Evolutionary conservation across 1,140 invertebrate genomes (phyloP).

Genomic region (Kradibia gibbosae): DNA sequence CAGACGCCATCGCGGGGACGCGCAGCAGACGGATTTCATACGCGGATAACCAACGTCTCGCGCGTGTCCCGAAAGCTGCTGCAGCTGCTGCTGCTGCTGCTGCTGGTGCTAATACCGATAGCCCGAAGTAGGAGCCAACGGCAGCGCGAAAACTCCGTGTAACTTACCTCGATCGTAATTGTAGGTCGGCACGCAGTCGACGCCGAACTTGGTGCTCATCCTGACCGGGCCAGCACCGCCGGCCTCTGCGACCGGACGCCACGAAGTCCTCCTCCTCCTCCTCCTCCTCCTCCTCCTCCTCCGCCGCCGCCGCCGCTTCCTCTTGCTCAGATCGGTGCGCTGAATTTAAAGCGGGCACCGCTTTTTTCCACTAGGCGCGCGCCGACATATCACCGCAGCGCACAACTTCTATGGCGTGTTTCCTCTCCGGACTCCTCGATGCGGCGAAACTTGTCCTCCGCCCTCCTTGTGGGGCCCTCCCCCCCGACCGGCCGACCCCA

Average conservation of each 20-base stretch:
- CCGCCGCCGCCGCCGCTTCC: background rate
- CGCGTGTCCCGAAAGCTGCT: background rate
- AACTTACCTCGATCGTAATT: conserved; percentile 42
- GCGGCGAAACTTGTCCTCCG: conserved; percentile 3
- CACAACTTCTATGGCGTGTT: background rate
- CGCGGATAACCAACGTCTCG: conserved; percentile 43
- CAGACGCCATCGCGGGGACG: conserved; percentile 68
- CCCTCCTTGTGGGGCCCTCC: no score
- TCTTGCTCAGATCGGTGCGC: background rate
- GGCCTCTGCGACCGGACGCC: no score
- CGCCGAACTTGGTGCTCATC: conserved; percentile 20
- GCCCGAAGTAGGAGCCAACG: background rate
- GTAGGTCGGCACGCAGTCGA: conserved; percentile 7
- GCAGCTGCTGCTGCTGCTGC: no score
- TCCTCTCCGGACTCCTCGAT: background rate
- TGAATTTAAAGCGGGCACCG: background rate
- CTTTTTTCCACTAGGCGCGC: background rate
- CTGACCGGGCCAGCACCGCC: background rate
- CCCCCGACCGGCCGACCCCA: background rate
- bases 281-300: background rate
- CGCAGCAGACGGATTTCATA: conserved; percentile 71
- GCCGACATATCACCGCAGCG: background rate
- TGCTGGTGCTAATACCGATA: background rate
- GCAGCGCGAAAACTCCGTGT: background rate
- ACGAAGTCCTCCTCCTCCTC: background rate